Base-by-base conservation (phyloP, 1,140 invertebrate species). In the Psilanteris sp. region DNA sequence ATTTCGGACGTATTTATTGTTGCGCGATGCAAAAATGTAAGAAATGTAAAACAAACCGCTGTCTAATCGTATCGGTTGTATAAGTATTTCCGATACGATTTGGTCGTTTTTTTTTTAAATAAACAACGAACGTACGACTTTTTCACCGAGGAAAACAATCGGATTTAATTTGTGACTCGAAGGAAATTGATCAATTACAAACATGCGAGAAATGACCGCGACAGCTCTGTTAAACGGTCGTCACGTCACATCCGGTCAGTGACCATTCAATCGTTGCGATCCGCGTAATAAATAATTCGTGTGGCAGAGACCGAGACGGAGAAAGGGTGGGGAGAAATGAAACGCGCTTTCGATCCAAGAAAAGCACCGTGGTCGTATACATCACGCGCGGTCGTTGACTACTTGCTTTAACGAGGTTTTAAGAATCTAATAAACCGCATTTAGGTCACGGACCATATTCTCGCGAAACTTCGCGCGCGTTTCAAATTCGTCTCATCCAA, bases 191-290 rank as follows among this genome's bases (percentile, higher is more conserved):
- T n/a, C n/a, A n/a, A n/a, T n/a, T n/a, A n/a, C n/a, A n/a, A n/a
- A n/a, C n/a, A n/a, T n/a, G n/a, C n/a, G 70, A 79, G 74, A 82
- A 84, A 80, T 83, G 79, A 85, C 84, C 18, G 20, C 44, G 24
- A 24, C 79, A 66, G 77, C 80, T 77, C 82, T 82, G 70, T 83
- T 81, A 77, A 66, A 44, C 54, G 54, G 41, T n/a, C 36, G 62
- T 36, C 73, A 76, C 79, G 79, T 85, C 83, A 83, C 72, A 82
- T 86, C 83, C 82, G 83, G 85, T 84, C 80, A 83, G 78, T n/a
- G 84, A 84, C 83, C 83, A 83, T 85, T 84, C 82, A 83, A 84
- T 86, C 82, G 81, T 82, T 71, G 78, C 76, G 54, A 83, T 79
- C 77, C 72, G 39, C 29, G 46, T 78, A 78, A 83, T 83, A 80